A percentile compares a stretch with the other conserved stretches of the same genome.
phyloP scores from a whole-genome alignment of 2,797 vertebrate genomes.

The Fistularia tabacaria region DNA sequence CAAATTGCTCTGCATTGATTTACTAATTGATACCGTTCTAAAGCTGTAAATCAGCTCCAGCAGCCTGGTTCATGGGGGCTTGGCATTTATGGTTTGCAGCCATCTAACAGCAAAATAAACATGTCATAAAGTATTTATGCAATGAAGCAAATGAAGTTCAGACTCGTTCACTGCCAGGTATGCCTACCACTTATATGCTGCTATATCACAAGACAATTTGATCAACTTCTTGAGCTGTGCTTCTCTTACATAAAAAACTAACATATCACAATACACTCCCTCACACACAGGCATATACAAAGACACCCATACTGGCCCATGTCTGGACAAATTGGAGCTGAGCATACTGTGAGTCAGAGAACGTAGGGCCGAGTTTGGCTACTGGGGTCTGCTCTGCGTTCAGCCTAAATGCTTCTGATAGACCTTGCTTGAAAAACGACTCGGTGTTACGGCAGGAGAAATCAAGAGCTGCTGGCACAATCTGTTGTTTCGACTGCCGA shows the following conservation, averaged over 20 bases:
- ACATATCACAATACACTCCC: constrained; percentile 24
- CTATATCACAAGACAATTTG: too few relatives aligned
- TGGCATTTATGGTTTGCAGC: too few relatives aligned
- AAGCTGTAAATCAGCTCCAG: too few relatives aligned
- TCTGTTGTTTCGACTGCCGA: constrained; percentile 56
- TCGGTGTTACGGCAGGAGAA: constrained; percentile 64
- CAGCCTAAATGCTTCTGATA: constrained; percentile 64
- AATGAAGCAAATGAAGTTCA: background rate
- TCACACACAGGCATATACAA: constrained; percentile 15
- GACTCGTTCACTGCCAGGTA: too few relatives aligned
- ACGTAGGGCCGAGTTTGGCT: constrained; percentile 43
- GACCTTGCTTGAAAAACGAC: constrained; percentile 62
- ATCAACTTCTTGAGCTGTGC: background rate
- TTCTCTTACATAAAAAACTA: constrained; percentile 14
- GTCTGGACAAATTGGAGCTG: constrained; percentile 66
- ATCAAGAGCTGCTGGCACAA: constrained; percentile 59
- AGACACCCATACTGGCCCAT: constrained; percentile 29
- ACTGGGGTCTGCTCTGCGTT: constrained; percentile 64
- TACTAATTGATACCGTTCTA: too few relatives aligned
- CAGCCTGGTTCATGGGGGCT: too few relatives aligned
- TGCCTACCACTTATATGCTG: too few relatives aligned
- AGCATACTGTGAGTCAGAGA: constrained; percentile 52
- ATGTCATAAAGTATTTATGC: too few relatives aligned
- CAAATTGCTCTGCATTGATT: too few relatives aligned
- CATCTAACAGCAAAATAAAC: too few relatives aligned